phyloP scores from a whole-genome alignment of 2,888 invertebrate genomes.

The Clunio marinus region DNA sequence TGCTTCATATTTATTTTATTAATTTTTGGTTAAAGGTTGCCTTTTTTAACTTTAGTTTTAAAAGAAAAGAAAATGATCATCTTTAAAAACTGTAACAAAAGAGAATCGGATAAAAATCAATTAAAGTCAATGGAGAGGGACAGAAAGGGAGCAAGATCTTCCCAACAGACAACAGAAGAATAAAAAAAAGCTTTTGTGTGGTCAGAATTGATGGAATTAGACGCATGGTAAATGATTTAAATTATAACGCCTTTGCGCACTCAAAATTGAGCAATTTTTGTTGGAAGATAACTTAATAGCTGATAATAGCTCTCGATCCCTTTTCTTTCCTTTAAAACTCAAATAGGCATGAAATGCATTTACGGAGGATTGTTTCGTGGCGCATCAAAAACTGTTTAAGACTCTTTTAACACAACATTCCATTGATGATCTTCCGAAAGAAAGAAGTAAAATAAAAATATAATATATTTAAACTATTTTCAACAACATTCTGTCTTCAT shows the following conservation, averaged over 20 bases:
- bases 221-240: slow-evolving; percentile 35
- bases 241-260: slow-evolving; percentile 39
- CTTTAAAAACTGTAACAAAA: slow-evolving; percentile 34
- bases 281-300: slow-evolving; percentile 38
- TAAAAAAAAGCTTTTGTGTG: slow-evolving; percentile 31
- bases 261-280: slow-evolving; percentile 39
- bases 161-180: background rate
- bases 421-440: slow-evolving; percentile 3
- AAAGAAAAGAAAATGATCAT: slow-evolving; percentile 9
- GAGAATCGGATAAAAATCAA: slow-evolving; percentile 39
- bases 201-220: slow-evolving; percentile 39
- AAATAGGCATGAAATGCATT: slow-evolving; percentile 2
- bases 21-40: slow-evolving; percentile 16
- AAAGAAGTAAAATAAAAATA: background rate
- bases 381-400: background rate
- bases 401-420: background rate
- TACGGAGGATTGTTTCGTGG: background rate
- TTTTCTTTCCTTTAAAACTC: background rate
- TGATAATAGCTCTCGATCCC: slow-evolving; percentile 13
- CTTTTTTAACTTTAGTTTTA: background rate
- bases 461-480: background rate
- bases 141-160: slow-evolving; percentile 15
- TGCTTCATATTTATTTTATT: slow-evolving; percentile 21
- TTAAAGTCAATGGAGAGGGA: slow-evolving; percentile 30
- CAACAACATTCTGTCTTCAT: background rate